A percentile compares a stretch with the other conserved stretches of the same genome.
These are phyloP conservation scores for Andrena haemorrhoa DNA, from an alignment of 2,888 invertebrate genomes.

Conservation along the genomic window DNA sequence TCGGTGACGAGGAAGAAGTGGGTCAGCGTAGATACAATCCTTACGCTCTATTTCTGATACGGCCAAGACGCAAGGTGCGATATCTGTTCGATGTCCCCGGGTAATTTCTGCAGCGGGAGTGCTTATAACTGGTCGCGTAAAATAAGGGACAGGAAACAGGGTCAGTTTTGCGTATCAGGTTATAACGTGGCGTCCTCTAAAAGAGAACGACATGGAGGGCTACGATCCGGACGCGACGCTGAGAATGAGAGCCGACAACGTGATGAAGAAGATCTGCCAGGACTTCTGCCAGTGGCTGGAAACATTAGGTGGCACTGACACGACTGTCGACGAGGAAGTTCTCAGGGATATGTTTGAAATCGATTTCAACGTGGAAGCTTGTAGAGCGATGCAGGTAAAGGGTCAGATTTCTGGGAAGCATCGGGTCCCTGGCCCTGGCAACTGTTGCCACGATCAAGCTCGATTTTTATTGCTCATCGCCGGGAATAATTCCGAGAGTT, in stretches of 20 bases:
- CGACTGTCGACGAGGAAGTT: conserved; percentile 86
- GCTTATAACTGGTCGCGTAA: neutral
- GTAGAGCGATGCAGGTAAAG: conserved; percentile 78
- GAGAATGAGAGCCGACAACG: conserved; percentile 75
- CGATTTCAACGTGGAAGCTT: conserved; percentile 80
- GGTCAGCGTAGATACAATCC: conserved; percentile 74
- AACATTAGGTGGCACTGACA: conserved; percentile 85
- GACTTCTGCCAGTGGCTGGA: conserved; percentile 87
- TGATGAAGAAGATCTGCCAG: conserved; percentile 84
- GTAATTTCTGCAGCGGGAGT: conserved; percentile 1
- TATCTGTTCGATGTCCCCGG: conserved; percentile 16
- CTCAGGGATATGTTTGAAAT: conserved; percentile 87
- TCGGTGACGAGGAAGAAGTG: conserved; percentile 25
- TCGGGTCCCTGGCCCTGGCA: neutral
- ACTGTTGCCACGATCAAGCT: neutral
- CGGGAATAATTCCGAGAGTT: neutral
- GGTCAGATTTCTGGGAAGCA: neutral
- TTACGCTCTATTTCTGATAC: conserved; percentile 78
- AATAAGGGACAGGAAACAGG: neutral
- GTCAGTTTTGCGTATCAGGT: conserved; percentile 66
- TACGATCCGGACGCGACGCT: conserved; percentile 82
- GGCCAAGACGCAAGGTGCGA: conserved; percentile 78
- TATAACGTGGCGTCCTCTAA: conserved; percentile 79
- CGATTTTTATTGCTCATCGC: neutral
- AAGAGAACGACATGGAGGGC: conserved; percentile 76